Base-by-base conservation (phyloP, 2,888 invertebrate genomes). In the Drosophila barbarae region DNA sequence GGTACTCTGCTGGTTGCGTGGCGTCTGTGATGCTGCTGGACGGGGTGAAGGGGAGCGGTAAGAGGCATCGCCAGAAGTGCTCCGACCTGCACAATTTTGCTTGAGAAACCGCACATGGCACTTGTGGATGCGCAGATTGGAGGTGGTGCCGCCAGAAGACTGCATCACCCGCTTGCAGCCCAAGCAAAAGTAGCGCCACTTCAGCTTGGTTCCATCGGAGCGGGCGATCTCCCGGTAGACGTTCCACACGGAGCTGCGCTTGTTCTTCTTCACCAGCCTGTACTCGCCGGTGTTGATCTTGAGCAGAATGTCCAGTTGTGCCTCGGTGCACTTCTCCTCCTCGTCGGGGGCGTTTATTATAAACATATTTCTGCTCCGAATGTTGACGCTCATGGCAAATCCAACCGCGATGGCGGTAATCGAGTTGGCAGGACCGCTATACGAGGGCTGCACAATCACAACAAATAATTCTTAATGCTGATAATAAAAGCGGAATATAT, bases 91-190 rank as follows among this genome's bases (percentile, higher is more conserved):
- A 5, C n/a, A 63, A 15, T 72, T 59, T 23, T 71, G 70, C 26
- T 82, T 76, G 0, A 81, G 42, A 23, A 72, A 81, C 2, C 69
- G 76, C 1, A 79, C 66, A 51, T 84, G 84, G 21, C 80, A 81
- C 44, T 82, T 84, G 47, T 81, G 80, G 23, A 84, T 82, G 9
- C 80, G 74, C 6, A 81, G 53, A 46, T 81, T 81, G 9, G 80
- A 81, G 1, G 80, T 81, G 5, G 83, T 82, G 2, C 82, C 79
- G 1, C 80, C 84, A 7, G 84, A 76, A 12, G 82, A 84, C 57
- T 79, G 84, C 79, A 79, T 79, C 39, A 79, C 81, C 0, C 77
- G 63, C 41, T 71, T 77, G 60, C 80, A 81, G 9, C 84, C 83
- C 18, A 73, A 7, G 12, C 80, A 81, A 34, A 69, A 81, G 39